Percentiles rank a stretch among this genome's conserved stretches.
These are phyloP conservation scores for Cygnus atratus DNA, from an alignment of 2,113 vertebrate species.

Conservation along the genomic window DNA sequence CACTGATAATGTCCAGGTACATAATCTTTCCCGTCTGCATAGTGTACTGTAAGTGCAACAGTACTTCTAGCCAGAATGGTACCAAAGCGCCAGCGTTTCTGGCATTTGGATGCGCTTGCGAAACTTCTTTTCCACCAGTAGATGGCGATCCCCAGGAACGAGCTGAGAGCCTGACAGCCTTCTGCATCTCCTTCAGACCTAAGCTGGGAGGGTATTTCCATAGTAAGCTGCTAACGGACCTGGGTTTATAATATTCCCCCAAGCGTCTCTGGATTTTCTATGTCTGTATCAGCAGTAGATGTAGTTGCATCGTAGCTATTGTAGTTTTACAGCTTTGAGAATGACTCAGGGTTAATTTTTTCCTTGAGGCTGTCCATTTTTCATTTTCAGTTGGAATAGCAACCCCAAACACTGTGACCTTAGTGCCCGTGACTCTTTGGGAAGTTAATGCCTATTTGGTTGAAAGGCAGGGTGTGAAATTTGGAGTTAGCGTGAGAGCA, in stretches of 20 bases:
- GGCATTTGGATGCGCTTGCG: neutral
- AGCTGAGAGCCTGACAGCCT: neutral
- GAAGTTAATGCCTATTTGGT: neutral
- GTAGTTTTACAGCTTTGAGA: neutral
- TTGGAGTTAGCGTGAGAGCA: neutral
- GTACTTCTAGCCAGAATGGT: neutral
- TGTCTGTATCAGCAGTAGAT: neutral
- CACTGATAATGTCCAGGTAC: neutral
- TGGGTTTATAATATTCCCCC: neutral
- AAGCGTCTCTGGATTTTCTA: neutral
- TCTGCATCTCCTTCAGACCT: neutral
- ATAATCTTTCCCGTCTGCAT: neutral
- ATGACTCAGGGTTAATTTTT: neutral
- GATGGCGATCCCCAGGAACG: neutral
- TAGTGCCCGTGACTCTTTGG: neutral
- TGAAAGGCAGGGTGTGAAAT: neutral
- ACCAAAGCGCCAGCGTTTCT: neutral
- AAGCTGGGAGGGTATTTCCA: neutral
- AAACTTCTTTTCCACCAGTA: neutral
- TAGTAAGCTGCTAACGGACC: neutral
- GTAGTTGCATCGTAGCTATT: neutral
- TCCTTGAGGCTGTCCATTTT: neutral
- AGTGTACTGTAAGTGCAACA: neutral
- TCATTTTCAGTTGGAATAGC: neutral
- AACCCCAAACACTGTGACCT: neutral